Evolutionary conservation across 2,113 vertebrate genomes (phyloP), one percentile per base, ranked within the genome.

Genomic region (Phrynocephalus versicolor): DNA sequence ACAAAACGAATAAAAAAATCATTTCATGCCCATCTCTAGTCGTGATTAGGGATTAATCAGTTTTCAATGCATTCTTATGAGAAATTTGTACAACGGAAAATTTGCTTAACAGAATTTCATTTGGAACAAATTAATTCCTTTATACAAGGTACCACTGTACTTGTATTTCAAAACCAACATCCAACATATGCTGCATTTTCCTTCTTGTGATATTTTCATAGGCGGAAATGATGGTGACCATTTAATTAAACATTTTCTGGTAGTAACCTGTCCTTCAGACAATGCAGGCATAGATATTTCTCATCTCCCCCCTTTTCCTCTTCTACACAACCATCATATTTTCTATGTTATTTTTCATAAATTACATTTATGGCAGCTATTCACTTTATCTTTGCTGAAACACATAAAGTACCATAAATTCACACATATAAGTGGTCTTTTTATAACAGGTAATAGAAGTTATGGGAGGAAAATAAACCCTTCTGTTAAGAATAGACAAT

Each of bases 401-500:
- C n/a, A 88, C 80, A 71, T 3, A 85, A 88, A 87, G 41, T 72
- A 55, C 55, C 65, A 74, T 80, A 76, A 87, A 84, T 37, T 9
- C 21, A 67, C 39, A 85, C 62, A 92, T 80, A 85, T 45, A 88
- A 90, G 75, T 41, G 1, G 2, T 30, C 80, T 86, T 58, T 88
- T 87, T 57, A 71, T 85, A 85, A 74, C 79, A 91, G n/a, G 81
- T 39, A 88, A 70, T 88, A 64, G 79, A 74, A 87, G 83, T 75
- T 88, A 37, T 3, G 73, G 85, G 18, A 25, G 84, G 27, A 25
- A 25, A 87, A 84, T n/a, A 91, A 51, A 35, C 87, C 30, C 67
- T 91, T 86, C 88, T 86, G 86, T 86, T 84, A 92, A 89, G n/a
- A 81, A 86, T 35, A 88, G 39, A 72, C 69, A 85, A 90, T 81